These are phyloP conservation scores for Potamarius usumacintae DNA, from an alignment of 2,113 vertebrate species.

Conservation along the genomic window DNA sequence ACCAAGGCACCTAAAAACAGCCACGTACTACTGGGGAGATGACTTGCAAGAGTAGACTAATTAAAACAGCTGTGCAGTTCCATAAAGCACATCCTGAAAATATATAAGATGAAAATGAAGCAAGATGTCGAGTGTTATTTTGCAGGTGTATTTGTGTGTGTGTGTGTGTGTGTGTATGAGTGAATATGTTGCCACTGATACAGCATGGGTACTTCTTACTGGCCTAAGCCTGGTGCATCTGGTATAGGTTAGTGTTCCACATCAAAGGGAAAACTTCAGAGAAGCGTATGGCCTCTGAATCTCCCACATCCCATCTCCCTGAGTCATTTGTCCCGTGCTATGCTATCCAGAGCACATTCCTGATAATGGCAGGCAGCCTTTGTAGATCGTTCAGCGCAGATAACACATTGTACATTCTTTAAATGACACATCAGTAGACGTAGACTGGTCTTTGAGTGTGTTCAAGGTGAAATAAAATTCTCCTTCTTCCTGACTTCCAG, in stretches of 20 bases:
- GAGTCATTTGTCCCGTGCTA: conserved; percentile 53
- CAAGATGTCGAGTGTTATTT: background rate
- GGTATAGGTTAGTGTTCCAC: conserved; percentile 64
- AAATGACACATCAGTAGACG: conserved; percentile 58
- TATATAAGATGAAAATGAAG: conserved; percentile 13
- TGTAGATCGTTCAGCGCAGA: conserved; percentile 56
- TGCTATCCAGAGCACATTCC: conserved; percentile 51
- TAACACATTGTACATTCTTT: conserved; percentile 57
- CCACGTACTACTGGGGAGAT: conserved; percentile 28
- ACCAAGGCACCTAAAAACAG: conserved; percentile 45
- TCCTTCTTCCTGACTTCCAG: conserved; percentile 38
- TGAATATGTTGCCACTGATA: conserved; percentile 14
- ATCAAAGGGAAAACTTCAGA: conserved; percentile 65
- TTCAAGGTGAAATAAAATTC: conserved; percentile 51
- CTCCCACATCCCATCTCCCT: conserved; percentile 54
- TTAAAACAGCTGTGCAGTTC: conserved; percentile 38
- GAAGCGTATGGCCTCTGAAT: conserved; percentile 42
- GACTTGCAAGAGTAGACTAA: conserved; percentile 34
- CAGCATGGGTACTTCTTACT: conserved; percentile 24
- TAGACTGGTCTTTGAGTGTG: conserved; percentile 49
- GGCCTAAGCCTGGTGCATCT: conserved; percentile 58
- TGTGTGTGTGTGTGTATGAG: background rate
- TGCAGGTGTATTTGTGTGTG: background rate
- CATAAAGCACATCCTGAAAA: conserved; percentile 25
- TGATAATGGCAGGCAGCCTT: conserved; percentile 60